These are phyloP conservation scores for Dysmachus trigonus DNA, from an alignment of 2,888 invertebrate genomes.

Conservation along the genomic window DNA sequence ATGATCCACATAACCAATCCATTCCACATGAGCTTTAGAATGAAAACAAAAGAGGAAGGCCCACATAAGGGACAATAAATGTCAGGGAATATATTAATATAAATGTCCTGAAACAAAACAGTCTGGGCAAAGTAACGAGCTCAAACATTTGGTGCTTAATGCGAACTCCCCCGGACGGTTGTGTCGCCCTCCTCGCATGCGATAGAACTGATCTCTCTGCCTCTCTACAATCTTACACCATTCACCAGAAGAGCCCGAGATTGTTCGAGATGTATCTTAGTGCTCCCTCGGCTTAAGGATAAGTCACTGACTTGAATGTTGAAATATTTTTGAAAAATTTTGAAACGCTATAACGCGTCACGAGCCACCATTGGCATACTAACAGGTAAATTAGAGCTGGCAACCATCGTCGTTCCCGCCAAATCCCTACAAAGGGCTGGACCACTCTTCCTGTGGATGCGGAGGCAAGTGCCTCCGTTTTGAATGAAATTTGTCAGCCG, in stretches of 20 bases:
- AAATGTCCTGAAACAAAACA: constrained; percentile 11
- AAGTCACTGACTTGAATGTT: not conserved
- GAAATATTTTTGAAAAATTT: not conserved
- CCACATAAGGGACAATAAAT: constrained; percentile 6
- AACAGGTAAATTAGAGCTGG: constrained; percentile 40
- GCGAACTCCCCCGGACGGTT: not conserved
- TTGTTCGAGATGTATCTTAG: not conserved
- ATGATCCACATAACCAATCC: constrained; percentile 16
- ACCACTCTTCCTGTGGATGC: not conserved
- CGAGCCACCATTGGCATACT: constrained; percentile 42
- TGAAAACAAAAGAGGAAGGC: not conserved
- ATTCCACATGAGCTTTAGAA: not conserved
- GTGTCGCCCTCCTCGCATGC: not conserved
- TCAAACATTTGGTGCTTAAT: constrained; percentile 17
- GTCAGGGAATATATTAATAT: constrained; percentile 11
- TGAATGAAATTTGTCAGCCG: not conserved
- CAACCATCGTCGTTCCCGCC: not conserved
- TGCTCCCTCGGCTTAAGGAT: not conserved
- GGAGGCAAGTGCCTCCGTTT: not conserved
- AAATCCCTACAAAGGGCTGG: not conserved
- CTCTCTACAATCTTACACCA: not conserved
- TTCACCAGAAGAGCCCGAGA: not conserved
- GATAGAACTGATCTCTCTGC: not conserved
- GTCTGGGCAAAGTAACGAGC: not conserved
- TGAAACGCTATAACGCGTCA: not conserved